These are phyloP conservation scores for Clarias magur DNA, from an alignment of 2,113 vertebrate species.

Conservation along the genomic window DNA sequence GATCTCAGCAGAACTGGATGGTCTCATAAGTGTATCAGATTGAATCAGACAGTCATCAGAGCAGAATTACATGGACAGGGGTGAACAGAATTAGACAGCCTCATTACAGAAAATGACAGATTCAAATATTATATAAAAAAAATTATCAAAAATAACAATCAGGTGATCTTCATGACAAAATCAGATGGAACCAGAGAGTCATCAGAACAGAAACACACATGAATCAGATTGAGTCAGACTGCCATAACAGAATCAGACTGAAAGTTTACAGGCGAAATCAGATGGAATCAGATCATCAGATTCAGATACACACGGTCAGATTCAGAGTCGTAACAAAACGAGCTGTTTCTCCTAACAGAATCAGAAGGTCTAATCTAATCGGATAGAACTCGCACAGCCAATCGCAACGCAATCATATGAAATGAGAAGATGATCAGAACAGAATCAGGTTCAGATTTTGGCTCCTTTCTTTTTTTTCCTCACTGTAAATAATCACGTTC, in stretches of 20 bases:
- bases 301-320: not conserved
- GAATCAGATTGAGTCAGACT: not conserved
- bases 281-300: not conserved
- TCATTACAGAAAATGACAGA: not conserved
- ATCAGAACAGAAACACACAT: not conserved
- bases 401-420: not conserved
- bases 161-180: not conserved
- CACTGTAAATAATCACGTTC: not conserved
- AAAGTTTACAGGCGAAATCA: not conserved
- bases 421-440: not conserved
- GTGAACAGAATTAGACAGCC: not conserved
- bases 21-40: not conserved
- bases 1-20: not conserved
- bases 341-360: not conserved
- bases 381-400: not conserved
- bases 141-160: not conserved
- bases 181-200: not conserved
- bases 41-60: not conserved
- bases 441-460: not conserved
- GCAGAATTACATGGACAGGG: not conserved
- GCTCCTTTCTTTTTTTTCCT: not conserved
- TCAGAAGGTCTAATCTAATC: not conserved
- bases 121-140: not conserved
- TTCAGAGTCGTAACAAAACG: not conserved
- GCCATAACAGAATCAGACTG: not conserved